Base-by-base conservation (phyloP, 2,888 invertebrate species). In the Caenorhabditis sinica region DNA sequence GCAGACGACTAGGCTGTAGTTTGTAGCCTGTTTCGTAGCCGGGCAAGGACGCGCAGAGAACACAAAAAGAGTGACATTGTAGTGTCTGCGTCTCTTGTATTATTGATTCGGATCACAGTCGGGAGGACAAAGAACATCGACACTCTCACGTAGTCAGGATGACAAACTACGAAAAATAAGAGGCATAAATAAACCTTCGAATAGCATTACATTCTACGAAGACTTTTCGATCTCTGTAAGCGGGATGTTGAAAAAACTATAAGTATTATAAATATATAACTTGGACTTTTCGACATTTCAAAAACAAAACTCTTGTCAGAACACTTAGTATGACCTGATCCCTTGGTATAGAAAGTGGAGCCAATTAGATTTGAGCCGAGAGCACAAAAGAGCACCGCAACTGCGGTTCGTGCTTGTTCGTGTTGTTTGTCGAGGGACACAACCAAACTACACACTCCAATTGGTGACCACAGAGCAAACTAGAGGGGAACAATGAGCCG, bases 21-120 rank as follows among this genome's bases (percentile, higher is more conserved):
- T 71, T 72, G 72, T 72, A 79, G 71, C 61, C 71, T 45, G 79
- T 25, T 20, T 61, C 72, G 79, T 79, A 79, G 79, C 79, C 63
- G 9, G 9, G 9, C 9, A 17, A 56, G 15, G 49, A 17, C 25
- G 60, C 20, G 33, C 53, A 45, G 49, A 56, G 69, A 60, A 40
- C 36, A 33, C 2, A 30, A 25, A 40, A 49, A 33, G 36, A 53
- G 33, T 30, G 53, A 23, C 43, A 40, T 77, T 77, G 77, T 77
- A 71, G 77, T 53, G 60, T 76, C 68, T 76, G 76, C 76, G 76
- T 76, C 76, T 76, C 36, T 25, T 49, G 68, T 58, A 6, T 40
- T 76, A 69, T 76, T 60, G 76, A 76, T 60, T 61, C 49, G 49
- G 20, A 23, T 36, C 33, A 53, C 25, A 9, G 6, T 40, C 28